Conservation (phyloP, 2,113 vertebrate genomes). For the Strigops habroptila region DNA sequence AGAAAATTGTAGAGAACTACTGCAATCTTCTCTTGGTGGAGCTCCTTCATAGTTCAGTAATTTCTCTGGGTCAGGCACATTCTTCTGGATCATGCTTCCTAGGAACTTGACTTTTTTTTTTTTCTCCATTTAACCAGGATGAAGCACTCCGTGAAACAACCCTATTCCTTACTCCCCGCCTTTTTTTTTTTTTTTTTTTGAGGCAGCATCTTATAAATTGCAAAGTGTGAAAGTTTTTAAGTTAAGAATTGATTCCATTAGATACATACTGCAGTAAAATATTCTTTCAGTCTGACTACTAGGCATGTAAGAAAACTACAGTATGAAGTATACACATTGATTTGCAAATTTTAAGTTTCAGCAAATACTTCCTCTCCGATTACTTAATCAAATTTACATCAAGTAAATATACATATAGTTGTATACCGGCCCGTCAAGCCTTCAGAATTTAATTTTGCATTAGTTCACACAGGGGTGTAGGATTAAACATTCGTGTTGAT, state of each 20-base stretch:
- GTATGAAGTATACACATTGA: background rate
- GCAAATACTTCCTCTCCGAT: background rate
- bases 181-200: background rate
- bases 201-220: background rate
- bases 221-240: background rate
- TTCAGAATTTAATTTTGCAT: background rate
- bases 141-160: background rate
- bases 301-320: background rate
- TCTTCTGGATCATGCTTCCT: background rate
- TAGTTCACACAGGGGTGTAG: background rate
- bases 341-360: background rate
- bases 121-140: background rate
- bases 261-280: background rate
- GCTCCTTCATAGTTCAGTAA: background rate
- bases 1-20: background rate
- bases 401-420: background rate
- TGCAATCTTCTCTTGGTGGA: background rate
- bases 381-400: background rate
- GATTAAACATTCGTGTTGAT: background rate
- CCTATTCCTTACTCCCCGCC: background rate
- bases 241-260: background rate
- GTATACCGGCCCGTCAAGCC: background rate
- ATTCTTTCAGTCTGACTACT: background rate
- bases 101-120: background rate
- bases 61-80: background rate